These are phyloP conservation scores for Drosophila dives DNA, from an alignment of 2,888 invertebrate genomes.

Conservation along the genomic window DNA sequence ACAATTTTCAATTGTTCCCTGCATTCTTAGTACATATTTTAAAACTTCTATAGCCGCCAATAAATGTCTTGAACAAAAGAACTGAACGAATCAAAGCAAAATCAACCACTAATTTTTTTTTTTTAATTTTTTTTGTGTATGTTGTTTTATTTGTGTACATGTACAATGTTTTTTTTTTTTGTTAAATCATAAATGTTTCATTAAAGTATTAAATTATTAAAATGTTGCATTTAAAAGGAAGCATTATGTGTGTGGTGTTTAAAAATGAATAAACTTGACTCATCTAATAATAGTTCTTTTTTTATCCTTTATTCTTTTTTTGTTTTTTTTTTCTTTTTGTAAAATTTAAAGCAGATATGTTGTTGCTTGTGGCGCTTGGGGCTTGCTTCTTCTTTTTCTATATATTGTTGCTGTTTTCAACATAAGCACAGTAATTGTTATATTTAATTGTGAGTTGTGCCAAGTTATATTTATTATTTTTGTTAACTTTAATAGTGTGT, in stretches of 20 bases:
- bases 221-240: slow-evolving; percentile 80
- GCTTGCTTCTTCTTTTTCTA: slow-evolving; percentile 50
- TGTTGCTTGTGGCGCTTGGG: slow-evolving; percentile 77
- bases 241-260: slow-evolving; percentile 65
- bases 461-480: slow-evolving; percentile 56
- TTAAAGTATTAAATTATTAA: slow-evolving; percentile 70
- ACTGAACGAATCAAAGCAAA: slow-evolving; percentile 26
- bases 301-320: slow-evolving; percentile 27
- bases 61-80: slow-evolving; percentile 19
- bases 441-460: slow-evolving; percentile 77
- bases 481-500: slow-evolving; percentile 77
- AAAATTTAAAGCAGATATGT: slow-evolving; percentile 81
- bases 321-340: slow-evolving; percentile 42
- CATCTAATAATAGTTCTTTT: slow-evolving; percentile 54
- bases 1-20: slow-evolving; percentile 81
- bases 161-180: slow-evolving; percentile 63
- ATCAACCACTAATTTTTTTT: slow-evolving; percentile 15
- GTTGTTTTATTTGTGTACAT: slow-evolving; percentile 70
- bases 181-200: slow-evolving; percentile 62
- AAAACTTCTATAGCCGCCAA: slow-evolving; percentile 51
- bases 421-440: slow-evolving; percentile 77
- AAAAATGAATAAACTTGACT: slow-evolving; percentile 67
- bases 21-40: slow-evolving; percentile 72
- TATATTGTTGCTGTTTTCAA: slow-evolving; percentile 65
- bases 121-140: slow-evolving; percentile 51